phyloP scores from a whole-genome alignment of 2,888 invertebrate species.

The Gari tellinella region DNA sequence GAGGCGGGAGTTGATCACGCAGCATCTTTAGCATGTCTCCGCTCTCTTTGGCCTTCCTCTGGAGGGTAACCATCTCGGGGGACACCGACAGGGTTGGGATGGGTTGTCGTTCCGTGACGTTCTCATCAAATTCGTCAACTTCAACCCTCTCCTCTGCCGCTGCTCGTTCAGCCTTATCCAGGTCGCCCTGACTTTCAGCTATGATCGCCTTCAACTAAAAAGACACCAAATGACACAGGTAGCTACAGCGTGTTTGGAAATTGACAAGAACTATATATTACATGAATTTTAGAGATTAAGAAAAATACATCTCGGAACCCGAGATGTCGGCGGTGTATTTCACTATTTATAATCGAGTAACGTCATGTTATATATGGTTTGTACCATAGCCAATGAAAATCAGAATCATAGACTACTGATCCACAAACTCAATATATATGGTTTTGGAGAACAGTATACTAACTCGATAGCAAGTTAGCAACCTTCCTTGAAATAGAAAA shows the following conservation, averaged over 20 bases:
- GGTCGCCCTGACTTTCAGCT: constrained; percentile 31
- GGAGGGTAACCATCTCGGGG: constrained; percentile 35
- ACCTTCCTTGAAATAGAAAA: too few species aligned
- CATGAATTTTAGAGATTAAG: too few species aligned
- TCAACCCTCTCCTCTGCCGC: constrained; percentile 24
- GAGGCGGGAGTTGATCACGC: constrained; percentile 30
- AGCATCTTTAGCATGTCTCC: constrained; percentile 32
- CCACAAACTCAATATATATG: too few species aligned
- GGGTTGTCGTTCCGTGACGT: constrained; percentile 26
- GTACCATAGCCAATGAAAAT: too few species aligned
- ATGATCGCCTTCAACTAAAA: constrained; percentile 34
- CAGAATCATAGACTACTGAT: too few species aligned
- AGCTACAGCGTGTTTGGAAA: constrained; percentile 32
- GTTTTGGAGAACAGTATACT: too few species aligned
- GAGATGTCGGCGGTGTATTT: too few species aligned
- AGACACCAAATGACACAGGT: constrained; percentile 33
- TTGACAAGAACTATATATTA: too few species aligned
- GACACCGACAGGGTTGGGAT: constrained; percentile 33
- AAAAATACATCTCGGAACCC: too few species aligned
- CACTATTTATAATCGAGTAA: too few species aligned
- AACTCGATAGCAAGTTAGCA: too few species aligned
- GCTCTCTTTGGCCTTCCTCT: constrained; percentile 37
- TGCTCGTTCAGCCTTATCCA: constrained; percentile 34
- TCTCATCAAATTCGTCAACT: constrained; percentile 31
- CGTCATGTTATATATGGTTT: too few species aligned